Evolutionary conservation across 2,113 vertebrate genomes (phyloP), one percentile per base, ranked within the genome.

Genomic region (Pungitius pungitius): DNA sequence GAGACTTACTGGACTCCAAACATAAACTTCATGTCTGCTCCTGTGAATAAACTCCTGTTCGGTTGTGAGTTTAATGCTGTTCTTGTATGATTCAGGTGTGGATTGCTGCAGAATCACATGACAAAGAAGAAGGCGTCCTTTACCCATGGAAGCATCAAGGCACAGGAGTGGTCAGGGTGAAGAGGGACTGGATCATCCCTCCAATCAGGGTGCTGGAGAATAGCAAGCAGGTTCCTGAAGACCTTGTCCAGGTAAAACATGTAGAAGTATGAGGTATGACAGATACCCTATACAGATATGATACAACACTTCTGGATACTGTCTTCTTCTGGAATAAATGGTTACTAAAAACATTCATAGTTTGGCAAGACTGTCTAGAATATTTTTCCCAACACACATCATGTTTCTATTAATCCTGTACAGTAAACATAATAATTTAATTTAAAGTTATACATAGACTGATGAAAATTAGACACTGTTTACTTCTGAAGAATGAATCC

Each of bases 171-270:
- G 60, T 92, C 63, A 84, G 97, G 45, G 94, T 97, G 70, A 95
- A 96, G 84, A 94, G 97, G 77, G 97, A 97, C 80, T 99, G 98
- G 98, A 97, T 98, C 83, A 99, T 99, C 71, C 97, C 98, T 15
- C 96, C 96, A 30, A 99, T 99, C 91, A 95, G 96, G 0, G 94
- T 98, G 58, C 92, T 94, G 0, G 97, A 99, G 92, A 99, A 99
- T 85, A 94, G 96, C 93, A 97, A 95, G 68, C 94, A 95, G 72
- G 90, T 99, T 72, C 98, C 98, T 0, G 95, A 96, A 82, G 87
- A 94, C 3, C 90, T 98, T 74, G 97, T 99, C 69, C 97, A 99
- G 97, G 98, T 99, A 90, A 80, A 52, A 59, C 52, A 26, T 39
- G 27, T 43, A 20, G 57, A 60, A 20, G 42, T 6, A 17, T 6